Evolutionary conservation across 1,140 invertebrate species (phyloP), one percentile per base, ranked within the genome.

Genomic region (Anoplolepis gracilipes): DNA sequence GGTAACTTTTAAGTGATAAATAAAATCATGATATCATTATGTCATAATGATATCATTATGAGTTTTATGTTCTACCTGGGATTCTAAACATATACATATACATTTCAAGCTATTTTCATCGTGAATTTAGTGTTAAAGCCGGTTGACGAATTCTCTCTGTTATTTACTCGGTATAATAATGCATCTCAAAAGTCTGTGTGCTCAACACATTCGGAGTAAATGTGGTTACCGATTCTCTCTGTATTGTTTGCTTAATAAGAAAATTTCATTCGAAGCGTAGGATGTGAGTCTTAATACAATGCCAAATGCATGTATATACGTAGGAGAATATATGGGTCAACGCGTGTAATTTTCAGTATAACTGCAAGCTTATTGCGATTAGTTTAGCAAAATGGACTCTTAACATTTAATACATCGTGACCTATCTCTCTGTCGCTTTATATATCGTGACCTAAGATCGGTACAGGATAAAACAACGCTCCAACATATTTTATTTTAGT

Each of bases 351-450:
- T 70, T 81, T 59, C 33, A 30, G 28, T 13, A 33, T 30, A 49
- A 49, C 5, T 19, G 46, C 19, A 22, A 57, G 13, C 28, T 70
- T 1, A 42, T 39, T n/a, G 33, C 33, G 46, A 70, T 70, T 16
- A 57, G 25, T 4, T 42, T 79, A 36, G n/a, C 30, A 36, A 67
- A 64, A 64, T 28, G 19, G 19, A 28, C 28, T 8, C 10, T n/a
- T 77, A 76, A 59, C 75, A 77, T 64, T 77, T 77, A 30, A 16
- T 77, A 42, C 25, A 55, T 76, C n/a, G 33, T 77, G 57, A 77
- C 59, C 57, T 77, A 77, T 77, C 59, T 77, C 59, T 11, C 13
- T 46, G 25, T 0, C 73, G 11, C 36, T 67, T 79, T 69, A 28
- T 67, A 79, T 79, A 79, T 79, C 62, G 13, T 25, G 42, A 79